phyloP scores from a whole-genome alignment of 1,140 invertebrate species.

The Drosophila nannoptera region DNA sequence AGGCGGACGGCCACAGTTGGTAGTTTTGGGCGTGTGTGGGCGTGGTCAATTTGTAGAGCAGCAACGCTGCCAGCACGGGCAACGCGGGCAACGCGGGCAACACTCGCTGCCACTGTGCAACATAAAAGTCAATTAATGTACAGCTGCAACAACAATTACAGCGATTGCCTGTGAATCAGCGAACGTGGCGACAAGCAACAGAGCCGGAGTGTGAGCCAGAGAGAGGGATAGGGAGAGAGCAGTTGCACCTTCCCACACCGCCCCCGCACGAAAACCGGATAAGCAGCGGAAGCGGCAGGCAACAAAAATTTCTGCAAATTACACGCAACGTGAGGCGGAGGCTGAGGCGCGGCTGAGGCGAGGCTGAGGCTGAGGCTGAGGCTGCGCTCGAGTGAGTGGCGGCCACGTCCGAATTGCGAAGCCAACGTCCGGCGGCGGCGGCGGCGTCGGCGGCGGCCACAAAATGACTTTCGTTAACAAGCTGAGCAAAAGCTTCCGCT shows the following conservation, averaged over 20 bases:
- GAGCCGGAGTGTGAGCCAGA: not conserved
- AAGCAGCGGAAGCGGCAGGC: constrained; percentile 36
- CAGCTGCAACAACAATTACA: constrained; percentile 65
- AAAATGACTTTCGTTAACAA: constrained; percentile 78
- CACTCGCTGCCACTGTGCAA: constrained; percentile 19
- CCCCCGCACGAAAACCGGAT: constrained; percentile 5
- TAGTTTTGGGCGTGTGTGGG: constrained; percentile 40
- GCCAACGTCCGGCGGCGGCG: constrained; percentile 22
- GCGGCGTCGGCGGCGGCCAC: constrained; percentile 35
- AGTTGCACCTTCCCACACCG: not conserved
- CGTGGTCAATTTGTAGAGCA: constrained; percentile 18
- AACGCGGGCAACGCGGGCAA: too few relatives aligned
- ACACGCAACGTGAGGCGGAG: constrained; percentile 61
- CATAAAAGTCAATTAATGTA: constrained; percentile 77
- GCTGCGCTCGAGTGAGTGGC: constrained; percentile 27
- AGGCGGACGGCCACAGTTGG: constrained; percentile 22
- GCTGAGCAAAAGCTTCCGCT: constrained; percentile 78
- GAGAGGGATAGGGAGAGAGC: not conserved
- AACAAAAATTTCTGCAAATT: constrained; percentile 66
- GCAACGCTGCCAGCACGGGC: not conserved
- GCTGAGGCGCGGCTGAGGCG: constrained; percentile 16
- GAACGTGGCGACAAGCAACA: constrained; percentile 29
- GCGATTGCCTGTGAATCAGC: constrained; percentile 32
- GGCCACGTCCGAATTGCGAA: constrained; percentile 16
- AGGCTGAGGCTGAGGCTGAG: constrained; percentile 39